Base-by-base conservation (phyloP, 2,888 invertebrate genomes). In the Tanypteryx hageni region DNA sequence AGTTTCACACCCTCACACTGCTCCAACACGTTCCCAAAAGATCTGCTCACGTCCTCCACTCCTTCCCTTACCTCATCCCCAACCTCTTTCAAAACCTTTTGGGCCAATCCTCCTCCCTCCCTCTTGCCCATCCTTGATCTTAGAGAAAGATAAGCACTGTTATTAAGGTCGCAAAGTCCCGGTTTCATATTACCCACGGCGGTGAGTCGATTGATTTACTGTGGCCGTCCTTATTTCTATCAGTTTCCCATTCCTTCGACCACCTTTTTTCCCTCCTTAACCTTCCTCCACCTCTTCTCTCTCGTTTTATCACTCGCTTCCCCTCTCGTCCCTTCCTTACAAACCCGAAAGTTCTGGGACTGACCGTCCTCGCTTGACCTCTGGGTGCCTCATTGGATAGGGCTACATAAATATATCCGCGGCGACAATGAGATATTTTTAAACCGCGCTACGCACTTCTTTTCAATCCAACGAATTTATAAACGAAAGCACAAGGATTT, bases 181-280 rank as follows among this genome's bases (percentile, higher is more conserved):
- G 76, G 76, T 76, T 76, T 76, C 76, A 76, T 27, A 76, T 76
- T 76, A 76, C 76, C 76, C 76, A 76, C 22, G 76, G 76, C 76
- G 68, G 68, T 68, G n/a, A 18, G 76, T 27, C 27, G 22, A 76
- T 76, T 76, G 76, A 76, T 76, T 76, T 76, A 76, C 27, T 27
- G 76, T 11, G 11, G 11, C 76, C 76, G 76, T 76, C 27, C 76
- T 76, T 76, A 76, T 27, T 76, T 76, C 76, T 27, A 76, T 27
- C 76, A 76, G 76, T 76, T 14, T 27, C 76, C 27, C 18, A 13
- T 76, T 76, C 27, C 22, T 76, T 27, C 76, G 22, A 76, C 22
- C 27, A 68, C 22, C 22, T 76, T 27, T 22, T 44, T 44, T 5
- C 44, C 44, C 5, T 5, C 44, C 5, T 44, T 3, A 44, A 1